These are phyloP conservation scores for Noturus placidus DNA, from an alignment of 2,113 vertebrate species.

Conservation along the genomic window DNA sequence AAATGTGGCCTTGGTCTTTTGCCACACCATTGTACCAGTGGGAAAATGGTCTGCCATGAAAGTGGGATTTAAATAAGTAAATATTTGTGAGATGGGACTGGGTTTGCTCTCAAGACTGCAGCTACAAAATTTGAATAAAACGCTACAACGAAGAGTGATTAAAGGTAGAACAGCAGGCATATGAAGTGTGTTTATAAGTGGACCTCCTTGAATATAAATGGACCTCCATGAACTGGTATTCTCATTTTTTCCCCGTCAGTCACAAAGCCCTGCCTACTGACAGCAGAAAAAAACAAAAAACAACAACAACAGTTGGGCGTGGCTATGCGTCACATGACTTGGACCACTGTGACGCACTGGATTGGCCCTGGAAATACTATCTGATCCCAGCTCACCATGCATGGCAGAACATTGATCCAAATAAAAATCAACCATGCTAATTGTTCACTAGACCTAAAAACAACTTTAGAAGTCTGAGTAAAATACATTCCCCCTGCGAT, in stretches of 20 bases:
- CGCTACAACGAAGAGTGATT: constrained; percentile 17
- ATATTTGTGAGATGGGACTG: constrained; percentile 26
- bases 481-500: not conserved
- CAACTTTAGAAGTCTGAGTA: not conserved
- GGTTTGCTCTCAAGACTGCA: constrained; percentile 19
- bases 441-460: not conserved
- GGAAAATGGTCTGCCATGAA: constrained; percentile 39
- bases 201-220: constrained; percentile 26
- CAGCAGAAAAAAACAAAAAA: too few relatives aligned
- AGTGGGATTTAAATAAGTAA: constrained; percentile 33
- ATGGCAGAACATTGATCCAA: not conserved
- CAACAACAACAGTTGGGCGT: not conserved
- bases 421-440: constrained; percentile 4
- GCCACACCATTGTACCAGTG: constrained; percentile 46
- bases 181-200: constrained; percentile 15
- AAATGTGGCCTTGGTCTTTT: constrained; percentile 47
- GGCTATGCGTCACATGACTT: not conserved
- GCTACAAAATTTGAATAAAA: constrained; percentile 28
- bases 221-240: constrained; percentile 20
- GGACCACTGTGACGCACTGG: not conserved
- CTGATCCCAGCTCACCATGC: not conserved
- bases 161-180: constrained; percentile 12
- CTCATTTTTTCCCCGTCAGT: not conserved
- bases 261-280: not conserved
- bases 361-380: not conserved